These are phyloP conservation scores for Polypedilum pembai DNA, from an alignment of 1,140 invertebrate species.

Conservation along the genomic window DNA sequence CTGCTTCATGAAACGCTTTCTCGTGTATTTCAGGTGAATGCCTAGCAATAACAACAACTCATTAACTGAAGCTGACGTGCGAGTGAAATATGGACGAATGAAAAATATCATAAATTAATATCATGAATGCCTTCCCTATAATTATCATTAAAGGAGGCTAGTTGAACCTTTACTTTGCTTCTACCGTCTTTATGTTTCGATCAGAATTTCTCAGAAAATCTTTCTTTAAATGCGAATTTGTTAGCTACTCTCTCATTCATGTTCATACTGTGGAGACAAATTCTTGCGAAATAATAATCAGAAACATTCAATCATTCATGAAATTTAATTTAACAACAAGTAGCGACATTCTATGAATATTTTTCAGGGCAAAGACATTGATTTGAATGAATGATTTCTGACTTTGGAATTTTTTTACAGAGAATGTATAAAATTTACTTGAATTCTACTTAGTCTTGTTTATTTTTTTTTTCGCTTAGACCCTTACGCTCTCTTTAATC, in stretches of 20 bases:
- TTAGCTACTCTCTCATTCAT: not conserved
- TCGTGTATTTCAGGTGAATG: constrained; percentile 11
- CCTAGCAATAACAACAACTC: not conserved
- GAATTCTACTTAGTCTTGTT: too few relatives aligned
- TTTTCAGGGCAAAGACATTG: too few relatives aligned
- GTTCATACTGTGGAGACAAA: not conserved
- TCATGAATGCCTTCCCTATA: constrained; percentile 11
- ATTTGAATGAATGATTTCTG: too few relatives aligned
- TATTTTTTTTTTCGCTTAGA: too few relatives aligned
- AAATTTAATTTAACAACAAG: not conserved
- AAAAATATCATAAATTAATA: constrained; percentile 17
- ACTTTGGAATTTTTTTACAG: too few relatives aligned
- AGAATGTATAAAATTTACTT: too few relatives aligned
- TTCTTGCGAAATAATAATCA: not conserved
- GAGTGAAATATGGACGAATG: constrained; percentile 16
- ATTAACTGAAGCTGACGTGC: constrained; percentile 5
- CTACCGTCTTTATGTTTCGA: not conserved
- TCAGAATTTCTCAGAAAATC: not conserved
- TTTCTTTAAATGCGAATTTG: not conserved
- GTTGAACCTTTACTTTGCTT: not conserved
- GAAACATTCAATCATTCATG: not conserved
- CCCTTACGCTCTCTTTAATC: too few relatives aligned
- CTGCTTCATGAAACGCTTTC: not conserved
- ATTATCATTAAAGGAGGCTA: constrained; percentile 18
- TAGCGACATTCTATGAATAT: too few relatives aligned